Conservation (phyloP, 1,140 invertebrate genomes). For the Brachionus calyciflorus region DNA sequence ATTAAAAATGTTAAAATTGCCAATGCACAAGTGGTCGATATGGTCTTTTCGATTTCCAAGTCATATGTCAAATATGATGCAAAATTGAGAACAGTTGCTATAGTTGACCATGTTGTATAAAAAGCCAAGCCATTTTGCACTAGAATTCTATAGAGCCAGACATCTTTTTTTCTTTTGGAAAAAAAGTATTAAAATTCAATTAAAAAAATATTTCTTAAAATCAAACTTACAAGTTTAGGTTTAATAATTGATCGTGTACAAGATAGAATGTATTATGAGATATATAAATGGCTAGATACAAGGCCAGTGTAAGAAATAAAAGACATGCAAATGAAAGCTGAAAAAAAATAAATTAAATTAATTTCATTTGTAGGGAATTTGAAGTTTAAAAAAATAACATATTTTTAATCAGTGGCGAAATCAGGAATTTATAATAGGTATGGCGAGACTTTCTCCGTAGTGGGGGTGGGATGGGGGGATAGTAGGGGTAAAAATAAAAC, state of each 20-base stretch:
- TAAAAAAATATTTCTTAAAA: not conserved
- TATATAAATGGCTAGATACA: not conserved
- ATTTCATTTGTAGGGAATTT: not conserved
- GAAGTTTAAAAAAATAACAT: not conserved
- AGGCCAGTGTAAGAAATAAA: not conserved
- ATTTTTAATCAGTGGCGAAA: not conserved
- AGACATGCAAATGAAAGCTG: slow-evolving; percentile 39
- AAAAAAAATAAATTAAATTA: slow-evolving; percentile 38
- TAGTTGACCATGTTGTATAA: slow-evolving; percentile 54
- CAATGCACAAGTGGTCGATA: slow-evolving; percentile 50
- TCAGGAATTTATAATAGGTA: too few species aligned
- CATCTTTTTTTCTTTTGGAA: slow-evolving; percentile 48
- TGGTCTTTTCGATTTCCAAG: slow-evolving; percentile 20
- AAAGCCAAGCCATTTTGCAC: slow-evolving; percentile 56
- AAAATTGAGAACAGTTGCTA: slow-evolving; percentile 55
- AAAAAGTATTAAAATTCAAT: not conserved
- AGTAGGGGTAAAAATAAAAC: too few species aligned
- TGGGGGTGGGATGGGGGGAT: too few species aligned
- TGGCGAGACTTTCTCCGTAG: too few species aligned
- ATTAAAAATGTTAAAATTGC: slow-evolving; percentile 48
- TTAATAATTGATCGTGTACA: not conserved
- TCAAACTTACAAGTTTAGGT: slow-evolving; percentile 5
- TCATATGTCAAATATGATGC: slow-evolving; percentile 51
- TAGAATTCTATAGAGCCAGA: slow-evolving; percentile 53
- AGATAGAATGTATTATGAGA: not conserved